A percentile compares a stretch with the other conserved stretches of the same genome.
phyloP scores from a whole-genome alignment of 2,797 vertebrate genomes.

The Rhinophrynus dorsalis region DNA sequence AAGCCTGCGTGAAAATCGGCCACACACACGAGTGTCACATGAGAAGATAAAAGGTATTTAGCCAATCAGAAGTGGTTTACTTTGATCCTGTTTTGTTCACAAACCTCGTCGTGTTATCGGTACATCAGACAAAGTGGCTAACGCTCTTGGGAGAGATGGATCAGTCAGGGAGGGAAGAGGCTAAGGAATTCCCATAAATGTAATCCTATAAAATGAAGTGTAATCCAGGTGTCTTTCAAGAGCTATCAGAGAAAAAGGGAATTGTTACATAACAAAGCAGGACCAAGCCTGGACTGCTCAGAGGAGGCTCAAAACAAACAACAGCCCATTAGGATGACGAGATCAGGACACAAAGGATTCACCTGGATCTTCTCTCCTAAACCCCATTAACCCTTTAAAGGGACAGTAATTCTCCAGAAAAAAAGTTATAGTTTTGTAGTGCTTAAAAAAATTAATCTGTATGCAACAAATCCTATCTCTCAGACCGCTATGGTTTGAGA shows the following conservation, averaged over 20 bases:
- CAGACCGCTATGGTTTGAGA: too few relatives aligned
- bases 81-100: slow-evolving; percentile 42
- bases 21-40: slow-evolving; percentile 54
- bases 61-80: slow-evolving; percentile 13
- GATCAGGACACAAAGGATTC: background rate
- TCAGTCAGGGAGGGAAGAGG: slow-evolving; percentile 33
- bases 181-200: slow-evolving; percentile 41
- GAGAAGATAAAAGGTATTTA: slow-evolving; percentile 61
- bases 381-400: too few relatives aligned
- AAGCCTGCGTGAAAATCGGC: background rate
- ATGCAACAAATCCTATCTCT: too few relatives aligned
- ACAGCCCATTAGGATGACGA: slow-evolving; percentile 5
- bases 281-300: background rate
- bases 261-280: slow-evolving; percentile 13
- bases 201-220: slow-evolving; percentile 44
- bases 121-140: slow-evolving; percentile 34
- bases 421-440: too few relatives aligned
- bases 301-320: slow-evolving; percentile 18
- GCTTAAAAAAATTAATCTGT: too few relatives aligned
- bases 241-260: slow-evolving; percentile 36
- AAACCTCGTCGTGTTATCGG: slow-evolving; percentile 19
- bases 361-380: background rate
- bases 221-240: slow-evolving; percentile 44
- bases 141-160: slow-evolving; percentile 31
- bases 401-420: too few relatives aligned